Evolutionary conservation across 2,113 vertebrate genomes (phyloP), one percentile per base, ranked within the genome.

Genomic region (Equus przewalskii): DNA sequence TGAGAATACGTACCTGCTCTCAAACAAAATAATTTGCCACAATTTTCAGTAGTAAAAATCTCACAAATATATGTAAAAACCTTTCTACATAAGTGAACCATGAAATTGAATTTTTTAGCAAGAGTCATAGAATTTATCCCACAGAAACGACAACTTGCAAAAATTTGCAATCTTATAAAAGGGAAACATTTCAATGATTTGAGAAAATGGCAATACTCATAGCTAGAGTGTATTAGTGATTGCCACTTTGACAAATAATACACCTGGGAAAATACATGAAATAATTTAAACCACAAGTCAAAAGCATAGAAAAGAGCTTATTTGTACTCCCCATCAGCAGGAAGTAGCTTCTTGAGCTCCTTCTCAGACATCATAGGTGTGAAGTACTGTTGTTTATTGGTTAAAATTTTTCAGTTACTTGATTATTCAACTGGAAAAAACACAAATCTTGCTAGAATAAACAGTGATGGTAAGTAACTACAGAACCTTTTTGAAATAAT

Each of bases 41-140:
- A 76, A 89, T 91, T 90, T 91, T 96, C 62, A 89, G 36, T 19
- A 81, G 14, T 72, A 83, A 89, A 92, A 85, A 6, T 46, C 41
- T 21, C 24, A 51, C 46, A 70, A 80, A 49, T 80, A 73, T 13
- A 65, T 67, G 6, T 41, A 64, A 72, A 89, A 84, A 72, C 79
- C 12, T 67, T 91, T 64, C n/a, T 69, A 72, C 4, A 28, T 44
- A 87, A 72, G 2, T 44, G 10, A 87, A 87, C 65, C 80, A 11
- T 60, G 44, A 64, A 96, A 95, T 14, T 80, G 16, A 44, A 64
- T 49, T 76, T 92, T 86, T 88, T 84, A 86, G 58, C 54, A 90
- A 94, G 21, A 85, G 11, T 76, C 21, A 81, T 12, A 69, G 19
- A 95, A 92, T 82, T 30, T 58, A 76, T 73, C 24, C 28, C 60